These are phyloP conservation scores for Lepisosteus oculatus DNA, from an alignment of 2,113 vertebrate species.

Conservation along the genomic window DNA sequence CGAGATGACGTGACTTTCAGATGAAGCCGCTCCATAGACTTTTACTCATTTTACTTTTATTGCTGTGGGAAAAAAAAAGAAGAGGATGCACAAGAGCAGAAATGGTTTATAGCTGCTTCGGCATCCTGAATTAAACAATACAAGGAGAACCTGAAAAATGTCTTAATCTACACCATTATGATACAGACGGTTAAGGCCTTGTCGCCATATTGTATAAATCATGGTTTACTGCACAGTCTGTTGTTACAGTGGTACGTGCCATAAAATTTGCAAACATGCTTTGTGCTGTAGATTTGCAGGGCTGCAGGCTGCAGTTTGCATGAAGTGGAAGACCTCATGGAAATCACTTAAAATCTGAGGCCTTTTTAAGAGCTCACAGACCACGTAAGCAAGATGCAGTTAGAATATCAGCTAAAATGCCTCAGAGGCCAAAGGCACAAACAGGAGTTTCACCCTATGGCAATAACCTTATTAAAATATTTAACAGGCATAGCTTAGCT, in stretches of 20 bases:
- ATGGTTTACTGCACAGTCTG: neutral
- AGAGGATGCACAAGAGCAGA: slow-evolving; percentile 10
- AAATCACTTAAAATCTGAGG: neutral
- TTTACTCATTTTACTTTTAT: slow-evolving; percentile 76
- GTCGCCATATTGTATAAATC: slow-evolving; percentile 15
- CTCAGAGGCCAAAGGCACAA: too few species aligned
- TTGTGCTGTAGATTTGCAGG: too few species aligned
- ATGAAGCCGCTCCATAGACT: slow-evolving; percentile 75
- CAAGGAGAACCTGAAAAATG: slow-evolving; percentile 24
- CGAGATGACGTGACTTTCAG: slow-evolving; percentile 80
- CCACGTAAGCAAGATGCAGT: too few species aligned
- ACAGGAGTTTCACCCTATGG: too few species aligned
- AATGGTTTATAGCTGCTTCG: slow-evolving; percentile 30
- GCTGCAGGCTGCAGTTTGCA: neutral
- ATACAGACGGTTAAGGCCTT: slow-evolving; percentile 23
- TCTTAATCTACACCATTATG: slow-evolving; percentile 40
- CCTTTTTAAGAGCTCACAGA: too few species aligned
- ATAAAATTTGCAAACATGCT: neutral
- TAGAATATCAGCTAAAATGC: too few species aligned
- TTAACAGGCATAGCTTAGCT: too few species aligned
- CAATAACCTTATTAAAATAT: too few species aligned
- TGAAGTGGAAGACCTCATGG: neutral
- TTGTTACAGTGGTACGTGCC: slow-evolving; percentile 3
- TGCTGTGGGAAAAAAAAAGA: slow-evolving; percentile 48
- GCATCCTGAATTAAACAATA: slow-evolving; percentile 2